These are phyloP conservation scores for Manis crassicaudata DNA, from an alignment of 2,797 vertebrate species.

Conservation along the genomic window DNA sequence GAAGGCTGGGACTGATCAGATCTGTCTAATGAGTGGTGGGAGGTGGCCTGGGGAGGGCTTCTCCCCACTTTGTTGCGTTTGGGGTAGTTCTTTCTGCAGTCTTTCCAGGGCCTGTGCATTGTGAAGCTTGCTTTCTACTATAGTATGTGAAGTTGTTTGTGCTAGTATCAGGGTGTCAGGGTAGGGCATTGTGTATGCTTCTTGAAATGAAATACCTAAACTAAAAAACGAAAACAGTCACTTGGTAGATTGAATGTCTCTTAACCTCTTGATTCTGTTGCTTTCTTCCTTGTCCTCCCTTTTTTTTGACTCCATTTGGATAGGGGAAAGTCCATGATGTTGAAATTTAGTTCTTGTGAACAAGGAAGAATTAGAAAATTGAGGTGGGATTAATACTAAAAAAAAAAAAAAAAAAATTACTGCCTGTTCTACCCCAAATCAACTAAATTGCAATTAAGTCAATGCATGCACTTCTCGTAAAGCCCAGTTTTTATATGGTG, in stretches of 20 bases:
- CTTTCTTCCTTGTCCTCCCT: neutral
- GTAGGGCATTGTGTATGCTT: constrained; percentile 1
- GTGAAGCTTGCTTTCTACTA: constrained; percentile 27
- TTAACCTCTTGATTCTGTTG: neutral
- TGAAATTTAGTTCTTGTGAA: constrained; percentile 58
- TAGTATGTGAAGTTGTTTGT: constrained; percentile 1
- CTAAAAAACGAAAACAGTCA: constrained; percentile 41
- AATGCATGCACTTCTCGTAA: constrained; percentile 32
- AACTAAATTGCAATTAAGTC: constrained; percentile 43
- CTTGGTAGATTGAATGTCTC: constrained; percentile 32
- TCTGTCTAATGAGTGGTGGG: neutral
- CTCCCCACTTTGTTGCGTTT: neutral
- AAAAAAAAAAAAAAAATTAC: neutral
- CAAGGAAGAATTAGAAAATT: constrained; percentile 54
- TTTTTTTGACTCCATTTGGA: neutral
- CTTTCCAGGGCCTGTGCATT: neutral
- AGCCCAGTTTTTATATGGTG: neutral
- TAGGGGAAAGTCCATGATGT: constrained; percentile 11
- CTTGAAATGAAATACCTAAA: constrained; percentile 39
- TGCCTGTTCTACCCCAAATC: neutral
- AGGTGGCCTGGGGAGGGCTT: neutral
- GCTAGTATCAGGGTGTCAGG: neutral
- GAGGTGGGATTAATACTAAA: neutral
- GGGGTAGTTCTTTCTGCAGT: neutral
- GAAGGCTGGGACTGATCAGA: neutral